Evolutionary conservation across 2,888 invertebrate genomes (phyloP).

Genomic region (Trachelus troglodyta): DNA sequence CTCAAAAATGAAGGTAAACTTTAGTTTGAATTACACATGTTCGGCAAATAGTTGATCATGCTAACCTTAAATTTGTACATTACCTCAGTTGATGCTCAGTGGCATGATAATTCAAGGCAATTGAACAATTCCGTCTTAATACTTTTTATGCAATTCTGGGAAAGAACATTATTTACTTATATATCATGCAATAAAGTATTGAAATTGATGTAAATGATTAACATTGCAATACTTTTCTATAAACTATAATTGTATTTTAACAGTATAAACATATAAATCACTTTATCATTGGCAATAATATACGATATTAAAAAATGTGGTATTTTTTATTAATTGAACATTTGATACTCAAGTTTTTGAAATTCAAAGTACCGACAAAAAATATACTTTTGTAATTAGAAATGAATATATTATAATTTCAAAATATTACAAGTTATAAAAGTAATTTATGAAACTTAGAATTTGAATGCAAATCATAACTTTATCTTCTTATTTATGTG

Average conservation of each 20-base stretch:
- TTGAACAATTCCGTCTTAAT: not conserved
- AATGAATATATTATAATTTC: not conserved
- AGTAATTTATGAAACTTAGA: not conserved
- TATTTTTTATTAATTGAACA: not conserved
- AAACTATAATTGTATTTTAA: not conserved
- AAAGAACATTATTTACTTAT: not conserved
- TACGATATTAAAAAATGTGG: no score
- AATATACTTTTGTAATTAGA: not conserved
- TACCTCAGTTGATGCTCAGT: not conserved
- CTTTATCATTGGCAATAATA: no score
- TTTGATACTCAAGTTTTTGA: not conserved
- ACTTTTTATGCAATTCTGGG: not conserved
- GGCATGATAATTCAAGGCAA: not conserved
- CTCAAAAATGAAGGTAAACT: constrained; percentile 61
- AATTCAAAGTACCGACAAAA: not conserved
- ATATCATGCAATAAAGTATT: no score
- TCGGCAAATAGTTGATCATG: not conserved
- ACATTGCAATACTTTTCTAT: not conserved
- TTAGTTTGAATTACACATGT: not conserved
- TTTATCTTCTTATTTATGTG: not conserved
- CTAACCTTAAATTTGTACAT: not conserved
- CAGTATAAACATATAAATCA: not conserved
- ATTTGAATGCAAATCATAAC: not conserved
- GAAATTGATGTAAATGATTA: not conserved
- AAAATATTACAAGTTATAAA: not conserved